Base-by-base conservation (phyloP, 2,797 vertebrate species). In the Channa striata region DNA sequence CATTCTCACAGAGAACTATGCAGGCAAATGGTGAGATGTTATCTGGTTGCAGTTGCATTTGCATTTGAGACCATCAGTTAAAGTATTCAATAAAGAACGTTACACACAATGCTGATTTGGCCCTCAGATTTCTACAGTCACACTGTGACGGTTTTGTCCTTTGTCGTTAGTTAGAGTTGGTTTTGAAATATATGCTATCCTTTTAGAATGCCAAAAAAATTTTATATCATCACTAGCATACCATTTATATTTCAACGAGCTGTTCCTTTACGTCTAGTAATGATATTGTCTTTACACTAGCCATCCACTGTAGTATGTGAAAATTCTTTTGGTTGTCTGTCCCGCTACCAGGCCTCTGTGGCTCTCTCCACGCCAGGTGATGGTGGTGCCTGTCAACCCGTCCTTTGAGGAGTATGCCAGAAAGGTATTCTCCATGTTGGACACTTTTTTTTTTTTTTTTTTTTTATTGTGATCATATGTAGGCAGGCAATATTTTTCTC, bases 1-100 rank as follows among this genome's bases (percentile, higher is more conserved):
- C 77, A 97, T 99, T 84, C 95, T 99, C 53, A 96, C 95, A 0
- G 98, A 99, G 91, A 97, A 97, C 91, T 98, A 96, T 12, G 95
- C 95, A 14, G 98, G 97, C 8, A 99, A 97, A 93, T 99, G 98
- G 98, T 98, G 86, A 77, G 93, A 9, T 17, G 19, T 39, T 34
- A 44, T 87, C 44, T 16, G 16, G 3, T 47, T n/a, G n/a, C n/a
- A n/a, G n/a, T n/a, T 2, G 1, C 3, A 48, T 3, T 6, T 9
- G 4, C 4, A 25, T 58, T 66, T 42, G 2, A 42, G 5, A 57
- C 36, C 4, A 43, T 53, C 2, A 11, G 2, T 59, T 51, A 21
- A 48, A 75, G 30, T 56, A 39, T 0, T 2, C 16, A 20, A 33
- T 25, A 48, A 23, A 36, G 47, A 42, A 14, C 8, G n/a, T 19